Evolutionary conservation across 2,888 invertebrate species (phyloP).

Genomic region (Dolichomitus sp.): DNA sequence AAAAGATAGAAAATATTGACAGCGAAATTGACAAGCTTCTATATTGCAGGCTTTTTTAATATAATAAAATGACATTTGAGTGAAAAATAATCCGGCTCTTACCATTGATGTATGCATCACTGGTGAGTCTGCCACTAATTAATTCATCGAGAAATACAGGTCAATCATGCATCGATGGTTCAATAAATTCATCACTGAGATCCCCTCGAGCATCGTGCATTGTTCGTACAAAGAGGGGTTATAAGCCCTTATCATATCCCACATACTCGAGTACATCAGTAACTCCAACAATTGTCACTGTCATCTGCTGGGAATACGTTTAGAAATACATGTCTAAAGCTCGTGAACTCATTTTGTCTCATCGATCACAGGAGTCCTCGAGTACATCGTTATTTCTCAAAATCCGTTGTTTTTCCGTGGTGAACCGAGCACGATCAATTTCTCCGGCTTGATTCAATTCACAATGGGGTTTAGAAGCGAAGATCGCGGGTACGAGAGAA

Average conservation of each 20-base stretch:
- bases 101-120: background rate
- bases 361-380: slow-evolving; percentile 33
- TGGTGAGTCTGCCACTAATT: slow-evolving; percentile 7
- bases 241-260: slow-evolving; percentile 15
- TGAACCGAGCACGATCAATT: slow-evolving; percentile 27
- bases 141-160: slow-evolving; percentile 32
- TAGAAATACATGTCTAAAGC: slow-evolving; percentile 14
- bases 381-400: slow-evolving; percentile 46
- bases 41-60: background rate
- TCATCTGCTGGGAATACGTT: background rate
- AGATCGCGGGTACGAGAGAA: slow-evolving; percentile 4
- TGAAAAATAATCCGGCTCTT: background rate
- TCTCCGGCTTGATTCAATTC: slow-evolving; percentile 27
- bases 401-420: background rate
- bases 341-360: slow-evolving; percentile 27
- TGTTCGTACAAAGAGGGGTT: slow-evolving; percentile 10
- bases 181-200: slow-evolving; percentile 9
- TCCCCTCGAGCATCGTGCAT: slow-evolving; percentile 16
- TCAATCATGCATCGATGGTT: slow-evolving; percentile 19
- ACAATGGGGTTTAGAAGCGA: slow-evolving; percentile 2
- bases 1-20: too few relatives aligned
- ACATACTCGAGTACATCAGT: slow-evolving; percentile 9
- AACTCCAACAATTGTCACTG: slow-evolving; percentile 30
- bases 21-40: too few relatives aligned
- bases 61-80: background rate